Evolutionary conservation across 2,888 invertebrate species (phyloP).

Genomic region (Orgyia antiqua): DNA sequence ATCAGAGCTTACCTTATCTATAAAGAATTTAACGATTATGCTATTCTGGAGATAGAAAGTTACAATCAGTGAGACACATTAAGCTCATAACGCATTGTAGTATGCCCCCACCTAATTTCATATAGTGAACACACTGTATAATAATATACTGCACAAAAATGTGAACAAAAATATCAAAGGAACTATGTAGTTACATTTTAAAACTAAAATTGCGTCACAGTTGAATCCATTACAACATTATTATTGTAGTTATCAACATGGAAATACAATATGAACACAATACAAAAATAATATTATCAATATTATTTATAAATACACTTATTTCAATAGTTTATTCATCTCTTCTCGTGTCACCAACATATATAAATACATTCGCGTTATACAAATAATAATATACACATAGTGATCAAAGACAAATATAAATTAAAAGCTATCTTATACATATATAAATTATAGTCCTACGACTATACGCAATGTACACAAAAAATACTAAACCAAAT

Average conservation of each 20-base stretch:
- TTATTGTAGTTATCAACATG: constrained; percentile 16
- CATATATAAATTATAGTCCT: too few relatives aligned
- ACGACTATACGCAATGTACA: too few relatives aligned
- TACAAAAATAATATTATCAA: constrained; percentile 15
- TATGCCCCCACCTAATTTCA: too few relatives aligned
- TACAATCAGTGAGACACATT: too few relatives aligned
- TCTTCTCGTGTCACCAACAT: constrained; percentile 2
- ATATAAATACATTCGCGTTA: constrained; percentile 24
- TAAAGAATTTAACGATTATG: too few relatives aligned
- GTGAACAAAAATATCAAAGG: constrained; percentile 23
- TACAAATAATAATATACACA: constrained; percentile 15
- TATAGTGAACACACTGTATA: constrained; percentile 15
- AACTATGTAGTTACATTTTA: constrained; percentile 19
- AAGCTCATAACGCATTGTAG: too few relatives aligned
- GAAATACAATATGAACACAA: constrained; percentile 25
- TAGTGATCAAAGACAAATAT: too few relatives aligned
- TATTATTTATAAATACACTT: constrained; percentile 8
- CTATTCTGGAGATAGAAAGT: too few relatives aligned
- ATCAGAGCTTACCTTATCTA: too few relatives aligned
- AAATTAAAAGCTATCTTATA: too few relatives aligned
- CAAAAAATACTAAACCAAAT: too few relatives aligned
- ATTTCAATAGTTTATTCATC: background rate
- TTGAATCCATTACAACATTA: too few relatives aligned
- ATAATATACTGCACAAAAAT: constrained; percentile 23
- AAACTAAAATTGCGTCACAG: constrained; percentile 19